A percentile compares a stretch with the other conserved stretches of the same genome.
phyloP scores from a whole-genome alignment of 2,888 invertebrate species.

The Rhorus exstirpatorius region DNA sequence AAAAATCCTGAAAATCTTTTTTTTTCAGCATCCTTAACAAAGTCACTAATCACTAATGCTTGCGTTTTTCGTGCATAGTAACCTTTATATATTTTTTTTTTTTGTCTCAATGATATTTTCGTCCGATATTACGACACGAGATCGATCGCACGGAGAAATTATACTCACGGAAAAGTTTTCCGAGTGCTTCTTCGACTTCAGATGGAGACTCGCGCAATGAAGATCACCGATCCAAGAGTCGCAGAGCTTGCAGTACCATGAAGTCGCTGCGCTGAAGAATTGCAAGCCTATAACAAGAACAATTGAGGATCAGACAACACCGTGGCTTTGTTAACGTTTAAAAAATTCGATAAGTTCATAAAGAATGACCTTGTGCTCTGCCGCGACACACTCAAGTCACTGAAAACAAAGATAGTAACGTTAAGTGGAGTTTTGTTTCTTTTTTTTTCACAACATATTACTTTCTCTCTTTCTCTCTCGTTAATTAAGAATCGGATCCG shows the following conservation, averaged over 20 bases:
- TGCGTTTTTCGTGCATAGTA: too few species aligned
- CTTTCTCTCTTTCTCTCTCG: conserved; percentile 41
- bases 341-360: conserved; percentile 81
- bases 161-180: conserved; percentile 92
- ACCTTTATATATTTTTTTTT: background rate
- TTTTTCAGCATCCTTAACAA: too few species aligned
- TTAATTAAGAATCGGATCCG: conserved; percentile 47
- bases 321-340: conserved; percentile 75
- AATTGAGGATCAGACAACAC: conserved; percentile 73
- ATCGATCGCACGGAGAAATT: too few species aligned
- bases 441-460: conserved; percentile 47
- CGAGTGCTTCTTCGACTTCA: conserved; percentile 93
- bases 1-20: too few species aligned
- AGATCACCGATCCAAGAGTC: conserved; percentile 95
- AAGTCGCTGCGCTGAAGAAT: conserved; percentile 94
- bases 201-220: conserved; percentile 94
- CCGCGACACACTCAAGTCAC: conserved; percentile 83
- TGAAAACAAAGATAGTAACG: conserved; percentile 81
- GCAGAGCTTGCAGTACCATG: conserved; percentile 96
- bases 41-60: too few species aligned
- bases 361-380: conserved; percentile 85
- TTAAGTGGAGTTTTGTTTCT: conserved; percentile 68
- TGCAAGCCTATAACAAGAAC: conserved; percentile 90
- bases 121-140: too few species aligned
- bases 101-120: conserved; percentile 1